Base-by-base conservation (phyloP, 1,140 invertebrate species). In the Lucilia cuprina region DNA sequence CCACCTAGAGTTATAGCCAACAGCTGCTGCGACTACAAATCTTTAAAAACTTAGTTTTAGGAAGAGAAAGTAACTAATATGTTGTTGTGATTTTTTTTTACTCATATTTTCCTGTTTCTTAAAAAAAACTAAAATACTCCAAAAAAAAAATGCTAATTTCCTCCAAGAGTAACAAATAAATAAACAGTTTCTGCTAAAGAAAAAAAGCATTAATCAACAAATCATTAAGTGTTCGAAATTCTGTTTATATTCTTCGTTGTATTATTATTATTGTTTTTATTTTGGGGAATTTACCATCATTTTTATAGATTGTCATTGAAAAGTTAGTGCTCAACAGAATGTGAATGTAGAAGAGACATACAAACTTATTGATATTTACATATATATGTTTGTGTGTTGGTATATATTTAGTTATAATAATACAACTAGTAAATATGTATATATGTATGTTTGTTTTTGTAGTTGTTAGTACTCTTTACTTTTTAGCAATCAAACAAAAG, bases 261-360 rank as follows among this genome's bases (percentile, higher is more conserved):
- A 30, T 30, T 30, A 30, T 30, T 30, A 41, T 41, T 41, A 41
- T 41, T 8, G 3, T 77, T 41, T 9, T 41, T 41, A 13, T 77
- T 74, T 74, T 77, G 74, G 34, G 50, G 50, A 55, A 55, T 55
- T 55, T 55, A 55, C 50, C 65, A 70, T 70, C 65, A 55, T 13
- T 77, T 13, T 77, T 13, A 49, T 50, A 80, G 77, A 80, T 80
- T 80, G 77, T 80, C 77, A 80, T 80, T 80, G 77, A 80, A 80
- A 21, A 21, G 65, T 21, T 70, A 25, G 7, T 41, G 41, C 41
- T 41, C 41, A 41, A 41, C 41, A 41, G 10, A 7, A 41, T 41
- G 65, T 70, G 21, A 9, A 9, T 21, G 65, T 60, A 60, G n/a
- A 19, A 21, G 65, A 21, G 21, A 9, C 65, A 70, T 70, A 70